phyloP scores from a whole-genome alignment of 2,888 invertebrate species.

The Tipula confusa region DNA sequence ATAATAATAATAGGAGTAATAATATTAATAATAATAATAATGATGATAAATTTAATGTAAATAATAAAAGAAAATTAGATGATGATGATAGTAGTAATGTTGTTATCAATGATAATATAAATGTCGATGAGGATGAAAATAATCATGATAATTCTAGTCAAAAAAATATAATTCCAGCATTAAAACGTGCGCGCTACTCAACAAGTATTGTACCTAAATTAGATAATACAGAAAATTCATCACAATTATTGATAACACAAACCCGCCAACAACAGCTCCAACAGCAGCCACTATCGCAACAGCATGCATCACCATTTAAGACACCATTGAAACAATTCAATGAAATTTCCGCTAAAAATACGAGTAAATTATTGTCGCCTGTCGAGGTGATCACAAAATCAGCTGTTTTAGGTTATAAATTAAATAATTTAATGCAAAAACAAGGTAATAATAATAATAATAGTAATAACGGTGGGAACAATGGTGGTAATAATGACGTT shows the following conservation, averaged over 20 bases:
- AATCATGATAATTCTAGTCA: conserved; percentile 28
- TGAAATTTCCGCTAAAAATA: conserved; percentile 39
- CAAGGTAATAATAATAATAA: neutral
- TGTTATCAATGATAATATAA: neutral
- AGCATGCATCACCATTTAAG: conserved; percentile 40
- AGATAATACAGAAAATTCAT: conserved; percentile 27
- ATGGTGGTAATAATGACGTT: neutral
- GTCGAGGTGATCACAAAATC: conserved; percentile 38
- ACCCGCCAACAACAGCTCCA: neutral
- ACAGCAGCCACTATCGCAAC: neutral
- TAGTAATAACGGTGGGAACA: neutral
- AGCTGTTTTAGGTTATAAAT: conserved; percentile 37
- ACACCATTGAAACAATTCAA: conserved; percentile 48
- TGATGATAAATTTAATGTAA: conserved; percentile 27
- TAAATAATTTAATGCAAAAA: conserved; percentile 38
- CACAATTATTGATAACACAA: conserved; percentile 20
- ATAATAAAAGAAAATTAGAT: conserved; percentile 29
- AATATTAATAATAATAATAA: conserved; percentile 28
- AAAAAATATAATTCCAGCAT: conserved; percentile 28
- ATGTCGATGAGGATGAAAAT: neutral
- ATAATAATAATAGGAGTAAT: conserved; percentile 27
- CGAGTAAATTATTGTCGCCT: conserved; percentile 35
- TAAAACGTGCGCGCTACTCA: conserved; percentile 30
- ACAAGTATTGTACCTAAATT: conserved; percentile 28
- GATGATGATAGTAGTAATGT: conserved; percentile 3